Evolutionary conservation across 2,888 invertebrate genomes (phyloP).

Genomic region (Petrolisthes manimaculis): DNA sequence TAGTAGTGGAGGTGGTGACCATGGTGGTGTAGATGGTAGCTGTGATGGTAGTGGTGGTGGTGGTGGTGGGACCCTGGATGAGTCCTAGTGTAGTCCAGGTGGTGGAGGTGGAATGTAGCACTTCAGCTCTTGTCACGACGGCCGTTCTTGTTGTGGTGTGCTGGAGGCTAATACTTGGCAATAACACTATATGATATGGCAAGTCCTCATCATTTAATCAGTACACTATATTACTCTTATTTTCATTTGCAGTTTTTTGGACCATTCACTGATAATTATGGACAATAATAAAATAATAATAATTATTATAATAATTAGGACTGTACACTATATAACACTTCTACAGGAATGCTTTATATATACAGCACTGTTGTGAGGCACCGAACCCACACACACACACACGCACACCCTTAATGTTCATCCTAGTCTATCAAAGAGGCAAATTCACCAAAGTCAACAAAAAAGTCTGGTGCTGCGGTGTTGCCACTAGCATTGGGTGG

Average conservation of each 20-base stretch:
- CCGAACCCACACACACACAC: conserved; percentile 46
- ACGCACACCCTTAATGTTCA: conserved; percentile 27
- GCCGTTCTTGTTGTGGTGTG: conserved; percentile 40
- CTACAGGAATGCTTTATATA: conserved; percentile 62
- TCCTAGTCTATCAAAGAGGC: conserved; percentile 51
- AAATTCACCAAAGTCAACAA: conserved; percentile 48
- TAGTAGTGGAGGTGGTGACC: background rate
- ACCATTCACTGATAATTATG: conserved; percentile 56
- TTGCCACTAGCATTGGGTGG: conserved; percentile 46
- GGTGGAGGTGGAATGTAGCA: conserved; percentile 39
- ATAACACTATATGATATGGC: conserved; percentile 62
- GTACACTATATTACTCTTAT: conserved; percentile 56
- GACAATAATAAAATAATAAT: conserved; percentile 55
- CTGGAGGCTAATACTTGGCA: conserved; percentile 47
- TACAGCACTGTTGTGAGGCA: conserved; percentile 58
- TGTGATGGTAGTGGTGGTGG: background rate
- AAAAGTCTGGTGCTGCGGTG: conserved; percentile 36
- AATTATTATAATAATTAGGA: conserved; percentile 61
- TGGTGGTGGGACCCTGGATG: conserved; percentile 4
- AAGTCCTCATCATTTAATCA: conserved; percentile 56
- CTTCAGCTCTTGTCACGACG: conserved; percentile 40
- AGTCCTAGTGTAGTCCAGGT: background rate
- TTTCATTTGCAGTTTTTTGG: conserved; percentile 46
- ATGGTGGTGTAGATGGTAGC: background rate
- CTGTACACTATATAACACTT: conserved; percentile 63